These are phyloP conservation scores for Narcine bancroftii DNA, from an alignment of 2,113 vertebrate genomes.

Conservation along the genomic window DNA sequence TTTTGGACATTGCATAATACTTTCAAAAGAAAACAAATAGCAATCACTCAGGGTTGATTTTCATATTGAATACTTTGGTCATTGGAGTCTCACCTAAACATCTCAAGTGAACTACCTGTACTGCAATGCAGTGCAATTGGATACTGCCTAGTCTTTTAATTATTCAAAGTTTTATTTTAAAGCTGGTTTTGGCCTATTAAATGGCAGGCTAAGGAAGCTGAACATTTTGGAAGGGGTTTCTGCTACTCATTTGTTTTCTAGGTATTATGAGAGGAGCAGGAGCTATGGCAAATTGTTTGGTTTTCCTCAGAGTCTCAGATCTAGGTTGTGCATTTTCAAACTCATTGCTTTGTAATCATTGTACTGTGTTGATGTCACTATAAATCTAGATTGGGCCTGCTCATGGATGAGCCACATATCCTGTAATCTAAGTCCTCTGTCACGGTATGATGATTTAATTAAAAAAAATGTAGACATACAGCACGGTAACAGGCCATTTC, in stretches of 20 bases:
- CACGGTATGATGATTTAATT: not conserved
- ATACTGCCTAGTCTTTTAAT: not conserved
- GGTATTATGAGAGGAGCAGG: not conserved
- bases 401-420: not conserved
- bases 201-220: not conserved
- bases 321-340: not conserved
- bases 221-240: not conserved
- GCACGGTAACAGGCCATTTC: no score
- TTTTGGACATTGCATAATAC: not conserved
- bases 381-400: not conserved
- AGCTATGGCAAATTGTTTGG: not conserved
- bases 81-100: not conserved
- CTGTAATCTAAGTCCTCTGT: not conserved
- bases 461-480: no score
- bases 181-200: not conserved
- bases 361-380: not conserved
- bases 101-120: not conserved
- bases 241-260: not conserved
- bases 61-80: not conserved
- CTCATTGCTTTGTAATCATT: not conserved
- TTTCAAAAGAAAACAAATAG: not conserved
- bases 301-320: not conserved
- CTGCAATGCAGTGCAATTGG: not conserved
- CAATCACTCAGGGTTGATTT: not conserved
- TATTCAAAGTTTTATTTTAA: not conserved